These are phyloP conservation scores for Cataglyphis altisquamis DNA, from an alignment of 2,888 invertebrate genomes.

Conservation along the genomic window DNA sequence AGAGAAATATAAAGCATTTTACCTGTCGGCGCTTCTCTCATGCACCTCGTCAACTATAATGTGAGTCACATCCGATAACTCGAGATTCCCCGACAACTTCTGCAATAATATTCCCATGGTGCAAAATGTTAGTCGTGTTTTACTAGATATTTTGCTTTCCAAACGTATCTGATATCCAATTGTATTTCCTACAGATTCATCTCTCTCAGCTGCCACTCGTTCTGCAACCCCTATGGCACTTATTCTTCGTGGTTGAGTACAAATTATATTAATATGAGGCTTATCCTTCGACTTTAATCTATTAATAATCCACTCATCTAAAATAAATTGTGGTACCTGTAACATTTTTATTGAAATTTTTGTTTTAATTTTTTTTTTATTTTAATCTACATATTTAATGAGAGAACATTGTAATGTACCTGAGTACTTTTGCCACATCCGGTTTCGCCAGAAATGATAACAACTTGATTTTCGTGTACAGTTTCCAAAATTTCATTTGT, in stretches of 20 bases:
- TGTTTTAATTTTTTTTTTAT: not conserved
- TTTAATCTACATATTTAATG: not conserved
- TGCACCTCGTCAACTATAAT: slow-evolving; percentile 97
- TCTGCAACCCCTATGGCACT: slow-evolving; percentile 97
- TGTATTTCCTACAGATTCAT: slow-evolving; percentile 92
- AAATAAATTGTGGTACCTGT: slow-evolving; percentile 96
- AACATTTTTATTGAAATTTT: slow-evolving; percentile 16
- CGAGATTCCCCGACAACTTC: slow-evolving; percentile 93
- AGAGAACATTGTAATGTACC: slow-evolving; percentile 80
- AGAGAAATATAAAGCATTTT: slow-evolving; percentile 80
- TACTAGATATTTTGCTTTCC: slow-evolving; percentile 92
- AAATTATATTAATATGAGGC: slow-evolving; percentile 93
- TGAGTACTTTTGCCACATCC: slow-evolving; percentile 95
- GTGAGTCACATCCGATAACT: slow-evolving; percentile 93
- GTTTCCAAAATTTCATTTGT: slow-evolving; percentile 90
- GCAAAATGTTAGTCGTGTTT: slow-evolving; percentile 95
- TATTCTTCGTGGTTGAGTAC: slow-evolving; percentile 96
- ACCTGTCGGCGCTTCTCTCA: slow-evolving; percentile 95
- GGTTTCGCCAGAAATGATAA: slow-evolving; percentile 94
- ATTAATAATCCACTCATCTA: slow-evolving; percentile 94
- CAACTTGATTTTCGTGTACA: slow-evolving; percentile 89
- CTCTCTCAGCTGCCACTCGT: slow-evolving; percentile 94
- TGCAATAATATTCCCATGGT: slow-evolving; percentile 97
- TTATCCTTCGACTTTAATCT: slow-evolving; percentile 85
- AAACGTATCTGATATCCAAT: slow-evolving; percentile 92